Evolutionary conservation across 2,797 vertebrate species (phyloP), one percentile per base, ranked within the genome.

Genomic region (Telmatherina bonti): DNA sequence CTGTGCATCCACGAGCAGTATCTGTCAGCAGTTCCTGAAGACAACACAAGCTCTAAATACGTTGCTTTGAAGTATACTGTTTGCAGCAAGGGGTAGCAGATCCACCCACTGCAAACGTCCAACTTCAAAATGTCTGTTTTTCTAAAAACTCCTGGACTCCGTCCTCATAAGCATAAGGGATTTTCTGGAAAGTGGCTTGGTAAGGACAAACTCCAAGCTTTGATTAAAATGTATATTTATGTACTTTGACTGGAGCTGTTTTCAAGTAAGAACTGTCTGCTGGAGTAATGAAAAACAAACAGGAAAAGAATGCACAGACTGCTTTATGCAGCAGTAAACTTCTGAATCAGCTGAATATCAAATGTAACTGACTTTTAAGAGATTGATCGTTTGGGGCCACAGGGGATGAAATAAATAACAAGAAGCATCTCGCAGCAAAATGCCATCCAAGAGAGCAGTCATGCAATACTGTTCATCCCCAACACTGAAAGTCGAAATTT

Each of bases 31-130:
- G 51, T 24, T 72, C 75, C 64, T 69, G 33, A 73, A 85, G 72
- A 61, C 64, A 29, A 55, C 71, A 13, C 0, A 57, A 83, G 83
- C 82, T 84, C 81, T 80, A 84, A 83, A 86, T 59, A 72, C 66
- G 69, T 29, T 16, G 59, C 59, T 58, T 31, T 54, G 62, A 66
- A 79, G 77, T 26, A 26, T 31, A 36, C 26, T 30, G 65, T 74
- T 61, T 29, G 56, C 53, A 75, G 36, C 70, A 68, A n/a, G 22
- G 29, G 49, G 71, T 36, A 52, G 70, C 27, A 69, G 52, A 62
- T 69, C 67, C 38, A 74, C 29, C 52, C 26, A 2, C 64, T 38
- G 65, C 11, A 26, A n/a, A 43, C 71, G 62, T 38, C 54, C 68
- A 30, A 41, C 62, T 70, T 76, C 73, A 55, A 22, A 15, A 30